Conservation (phyloP, 2,888 invertebrate species). For the Tupiocoris notatus region DNA sequence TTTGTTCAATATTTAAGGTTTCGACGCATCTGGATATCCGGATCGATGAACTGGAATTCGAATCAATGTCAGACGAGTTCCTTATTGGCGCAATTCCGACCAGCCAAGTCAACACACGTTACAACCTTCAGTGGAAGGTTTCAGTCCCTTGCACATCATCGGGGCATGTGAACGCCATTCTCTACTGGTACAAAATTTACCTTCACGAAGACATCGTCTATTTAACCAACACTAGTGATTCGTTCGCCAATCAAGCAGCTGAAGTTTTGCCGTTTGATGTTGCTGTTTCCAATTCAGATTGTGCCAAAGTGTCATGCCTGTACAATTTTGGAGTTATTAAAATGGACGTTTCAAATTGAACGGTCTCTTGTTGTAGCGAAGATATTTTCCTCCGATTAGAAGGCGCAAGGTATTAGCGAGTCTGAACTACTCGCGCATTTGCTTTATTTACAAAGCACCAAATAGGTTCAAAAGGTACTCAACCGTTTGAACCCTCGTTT, state of each 20-base stretch:
- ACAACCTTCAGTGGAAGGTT: slow-evolving; percentile 12
- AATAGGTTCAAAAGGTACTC: too few relatives aligned
- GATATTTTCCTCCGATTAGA: too few relatives aligned
- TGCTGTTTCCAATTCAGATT: neutral
- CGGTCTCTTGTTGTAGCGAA: too few relatives aligned
- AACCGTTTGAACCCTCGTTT: too few relatives aligned
- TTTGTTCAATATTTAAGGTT: too few relatives aligned
- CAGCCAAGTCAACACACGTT: neutral
- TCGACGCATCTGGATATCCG: slow-evolving; percentile 31
- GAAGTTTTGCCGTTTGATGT: slow-evolving; percentile 18
- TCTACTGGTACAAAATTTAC: slow-evolving; percentile 25
- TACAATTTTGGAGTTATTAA: slow-evolving; percentile 32
- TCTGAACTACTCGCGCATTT: too few relatives aligned
- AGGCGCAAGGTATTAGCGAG: too few relatives aligned
- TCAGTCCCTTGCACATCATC: neutral
- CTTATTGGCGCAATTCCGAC: slow-evolving; percentile 25
- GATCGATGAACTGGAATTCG: slow-evolving; percentile 24
- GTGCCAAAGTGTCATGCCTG: neutral
- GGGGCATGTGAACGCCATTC: slow-evolving; percentile 11
- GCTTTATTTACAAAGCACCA: too few relatives aligned
- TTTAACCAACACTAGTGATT: neutral
- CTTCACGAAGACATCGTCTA: slow-evolving; percentile 10
- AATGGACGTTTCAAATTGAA: slow-evolving; percentile 4
- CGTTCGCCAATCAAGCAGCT: slow-evolving; percentile 25
- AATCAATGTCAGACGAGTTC: slow-evolving; percentile 3